Conservation (phyloP, 2,888 invertebrate genomes). For the Blastobasis adustella region DNA sequence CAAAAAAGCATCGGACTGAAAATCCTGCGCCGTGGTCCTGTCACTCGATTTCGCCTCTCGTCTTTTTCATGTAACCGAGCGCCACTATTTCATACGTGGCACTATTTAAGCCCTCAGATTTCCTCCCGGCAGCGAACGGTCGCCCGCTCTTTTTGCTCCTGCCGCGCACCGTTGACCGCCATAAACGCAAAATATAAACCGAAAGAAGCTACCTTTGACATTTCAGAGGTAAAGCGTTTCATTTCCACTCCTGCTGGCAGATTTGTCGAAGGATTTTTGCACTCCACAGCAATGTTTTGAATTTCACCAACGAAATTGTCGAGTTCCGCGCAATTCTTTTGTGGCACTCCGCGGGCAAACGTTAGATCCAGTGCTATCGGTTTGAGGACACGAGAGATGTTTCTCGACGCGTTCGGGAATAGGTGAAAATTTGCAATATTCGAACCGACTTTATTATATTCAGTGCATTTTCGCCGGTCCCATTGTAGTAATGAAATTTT, state of each 20-base stretch:
- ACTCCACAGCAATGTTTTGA: constrained; percentile 31
- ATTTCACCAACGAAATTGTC: constrained; percentile 15
- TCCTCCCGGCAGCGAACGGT: constrained; percentile 64
- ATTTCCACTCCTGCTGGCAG: constrained; percentile 50
- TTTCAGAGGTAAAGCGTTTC: constrained; percentile 66
- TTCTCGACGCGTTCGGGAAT: too few relatives aligned
- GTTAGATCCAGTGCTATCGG: too few relatives aligned
- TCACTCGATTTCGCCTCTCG: constrained; percentile 72
- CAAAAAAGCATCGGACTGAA: constrained; percentile 67
- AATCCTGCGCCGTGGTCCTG: constrained; percentile 66
- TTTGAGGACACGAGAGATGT: too few relatives aligned
- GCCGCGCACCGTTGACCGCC: constrained; percentile 64
- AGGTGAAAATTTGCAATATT: too few relatives aligned
- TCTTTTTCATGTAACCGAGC: constrained; percentile 75
- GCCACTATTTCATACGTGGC: constrained; percentile 72
- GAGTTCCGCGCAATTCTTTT: background rate
- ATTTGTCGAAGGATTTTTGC: constrained; percentile 47
- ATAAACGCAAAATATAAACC: constrained; percentile 74
- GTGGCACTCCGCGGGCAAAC: too few relatives aligned
- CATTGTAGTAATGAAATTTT: background rate
- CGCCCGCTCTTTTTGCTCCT: constrained; percentile 61
- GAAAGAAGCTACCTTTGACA: constrained; percentile 71
- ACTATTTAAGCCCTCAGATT: constrained; percentile 75
- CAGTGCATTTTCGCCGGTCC: too few relatives aligned
- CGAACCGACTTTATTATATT: too few relatives aligned